Evolutionary conservation across 2,888 invertebrate species (phyloP), one percentile per base, ranked within the genome.

Genomic region (Morinoia aosen): DNA sequence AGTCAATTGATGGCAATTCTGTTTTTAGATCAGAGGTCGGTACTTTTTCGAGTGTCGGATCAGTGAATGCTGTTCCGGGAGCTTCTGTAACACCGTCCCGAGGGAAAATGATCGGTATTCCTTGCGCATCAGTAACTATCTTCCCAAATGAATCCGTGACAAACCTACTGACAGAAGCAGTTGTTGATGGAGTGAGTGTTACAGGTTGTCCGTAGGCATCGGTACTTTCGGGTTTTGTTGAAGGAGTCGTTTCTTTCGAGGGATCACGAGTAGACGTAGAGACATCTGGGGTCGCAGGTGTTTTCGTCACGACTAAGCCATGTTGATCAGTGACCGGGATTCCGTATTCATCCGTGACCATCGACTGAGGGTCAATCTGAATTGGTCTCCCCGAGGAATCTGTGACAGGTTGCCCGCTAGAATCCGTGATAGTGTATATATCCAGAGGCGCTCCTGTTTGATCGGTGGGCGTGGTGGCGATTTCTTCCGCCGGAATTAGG

Each of bases 341-440:
- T 14, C 90, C 90, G 39, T 90, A 90, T 14, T 19, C 33, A n/a
- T 90, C 90, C 1, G 90, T 90, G 33, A 90, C 90, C 19, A 90
- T 7, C 14, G n/a, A 39, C n/a, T 90, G 90, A 39, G 90, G 90
- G 10, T 10, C 90, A 39, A 90, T 90, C 14, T 33, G n/a, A 39
- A 90, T 90, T 39, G 90, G 90, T 90, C n/a, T 39, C 14, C 90
- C 90, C n/a, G 33, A 90, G 14, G 90, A 90, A 90, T 90, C 90
- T 33, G 90, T 90, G 19, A 90, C 90, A 90, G 90, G n/a, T 90
- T 90, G 90, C 2, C 90, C 48, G 39, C 8, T 7, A 12, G 16
- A n/a, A 48, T 61, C 48, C 16, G 40, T 95, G 64, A 64, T 64
- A 64, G 95, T 95, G 40, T 40, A 61, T 39, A 58, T 1, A 39